Base-by-base conservation (phyloP, 35 echinoderm and acorn worm genomes). In the Acanthaster planci region DNA sequence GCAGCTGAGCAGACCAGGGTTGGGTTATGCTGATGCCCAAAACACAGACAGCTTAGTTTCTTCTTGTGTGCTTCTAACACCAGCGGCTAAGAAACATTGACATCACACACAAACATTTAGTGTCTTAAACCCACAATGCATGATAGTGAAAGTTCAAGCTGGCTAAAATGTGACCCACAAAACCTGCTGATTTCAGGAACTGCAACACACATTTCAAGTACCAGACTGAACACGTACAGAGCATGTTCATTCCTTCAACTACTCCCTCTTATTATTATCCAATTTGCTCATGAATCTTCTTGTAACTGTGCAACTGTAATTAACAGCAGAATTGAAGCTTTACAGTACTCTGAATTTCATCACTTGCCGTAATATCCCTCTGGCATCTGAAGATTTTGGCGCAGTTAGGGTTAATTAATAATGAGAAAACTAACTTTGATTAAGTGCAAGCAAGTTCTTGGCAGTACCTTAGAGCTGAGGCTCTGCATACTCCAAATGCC, bases 401-500 rank as follows among this genome's bases (percentile, higher is more conserved):
- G 23, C 55, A 29, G 23, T n/a, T 19, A 40, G 19, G 4, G 0
- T 67, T 15, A 39, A 0, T 27, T 0, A 64, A 15, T 32, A 38
- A 67, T 0, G 8, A 19, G 26, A 8, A n/a, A 18, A 38, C 2
- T 21, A 51, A 59, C 19, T 36, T 81, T n/a, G 4, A 38, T 6
- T 50, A 0, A 83, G 2, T 17, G 9, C 15, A 22, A 56, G 27
- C n/a, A n/a, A 37, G 8, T 76, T 9, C 55, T 27, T 35, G n/a
- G 31, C 21, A 42, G 15, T 84, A 97, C 94, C 90, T 89, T 92
- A 67, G 94, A 97, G 3, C 52, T 35, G 10, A 92, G 50, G 67
- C 90, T 90, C 40, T 97, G 90, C 29, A 97, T n/a, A 53, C 90
- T 93, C 94, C 94, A 97, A 1, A 97, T 55, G 15, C 90, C 94